These are phyloP conservation scores for Melanophora roralis DNA, from an alignment of 2,888 invertebrate species.

Conservation along the genomic window DNA sequence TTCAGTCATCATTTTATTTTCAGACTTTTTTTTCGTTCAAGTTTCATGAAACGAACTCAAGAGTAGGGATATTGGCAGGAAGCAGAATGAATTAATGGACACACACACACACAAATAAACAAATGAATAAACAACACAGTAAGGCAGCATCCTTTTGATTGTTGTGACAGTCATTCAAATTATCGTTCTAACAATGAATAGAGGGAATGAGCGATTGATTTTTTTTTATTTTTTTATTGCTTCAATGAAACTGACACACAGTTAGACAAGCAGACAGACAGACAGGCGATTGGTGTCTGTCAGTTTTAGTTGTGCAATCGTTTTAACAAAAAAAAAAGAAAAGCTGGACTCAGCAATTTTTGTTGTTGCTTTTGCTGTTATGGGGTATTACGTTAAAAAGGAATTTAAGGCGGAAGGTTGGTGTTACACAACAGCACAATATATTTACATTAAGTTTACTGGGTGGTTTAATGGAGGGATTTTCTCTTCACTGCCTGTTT, in stretches of 20 bases:
- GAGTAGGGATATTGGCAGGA: not conserved
- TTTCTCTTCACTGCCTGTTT: no score
- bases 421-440: not conserved
- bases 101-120: constrained; percentile 21
- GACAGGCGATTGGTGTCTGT: constrained; percentile 36
- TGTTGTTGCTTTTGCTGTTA: not conserved
- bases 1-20: not conserved
- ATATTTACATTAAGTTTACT: not conserved
- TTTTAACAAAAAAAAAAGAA: constrained; percentile 50
- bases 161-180: not conserved
- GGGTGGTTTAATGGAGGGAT: not conserved
- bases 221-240: constrained; percentile 2
- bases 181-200: not conserved
- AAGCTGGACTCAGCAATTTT: constrained; percentile 44
- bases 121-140: not conserved
- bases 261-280: constrained; percentile 28
- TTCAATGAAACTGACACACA: constrained; percentile 29
- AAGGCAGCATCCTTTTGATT: constrained; percentile 13
- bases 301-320: constrained; percentile 58
- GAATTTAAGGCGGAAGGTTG: not conserved
- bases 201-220: not conserved
- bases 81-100: constrained; percentile 15
- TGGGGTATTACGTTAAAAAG: not conserved
- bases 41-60: no score
- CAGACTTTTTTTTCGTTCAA: not conserved